These are phyloP conservation scores for Cheilosia urbana DNA, from an alignment of 2,888 invertebrate species.

Conservation along the genomic window DNA sequence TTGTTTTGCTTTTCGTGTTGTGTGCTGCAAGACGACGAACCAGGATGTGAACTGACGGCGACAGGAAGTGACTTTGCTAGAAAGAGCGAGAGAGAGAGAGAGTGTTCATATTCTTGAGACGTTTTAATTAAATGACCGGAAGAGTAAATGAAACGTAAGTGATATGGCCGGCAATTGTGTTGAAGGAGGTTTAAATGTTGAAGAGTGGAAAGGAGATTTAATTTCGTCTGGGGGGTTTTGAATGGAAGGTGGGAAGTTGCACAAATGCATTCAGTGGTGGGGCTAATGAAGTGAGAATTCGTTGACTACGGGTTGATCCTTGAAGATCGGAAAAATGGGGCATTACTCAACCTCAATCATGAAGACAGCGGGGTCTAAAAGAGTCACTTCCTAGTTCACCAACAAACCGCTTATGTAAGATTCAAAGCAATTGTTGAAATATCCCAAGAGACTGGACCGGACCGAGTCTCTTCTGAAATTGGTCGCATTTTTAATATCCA, in stretches of 20 bases:
- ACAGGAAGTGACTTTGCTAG: slow-evolving; percentile 59
- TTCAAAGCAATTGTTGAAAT: neutral
- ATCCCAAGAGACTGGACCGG: neutral
- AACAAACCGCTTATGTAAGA: neutral
- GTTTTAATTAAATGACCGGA: slow-evolving; percentile 72
- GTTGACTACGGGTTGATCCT: too few species aligned
- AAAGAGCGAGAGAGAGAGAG: neutral
- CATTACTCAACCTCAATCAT: too few species aligned
- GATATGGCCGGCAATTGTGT: slow-evolving; percentile 39
- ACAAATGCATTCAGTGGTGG: too few species aligned
- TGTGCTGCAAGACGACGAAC: slow-evolving; percentile 9
- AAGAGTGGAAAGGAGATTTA: neutral
- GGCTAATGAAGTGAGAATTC: too few species aligned
- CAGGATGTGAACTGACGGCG: slow-evolving; percentile 51
- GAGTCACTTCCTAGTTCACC: too few species aligned
- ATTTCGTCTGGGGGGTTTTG: neutral
- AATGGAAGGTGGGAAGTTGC: neutral
- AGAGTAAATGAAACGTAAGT: slow-evolving; percentile 63
- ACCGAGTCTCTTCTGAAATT: neutral
- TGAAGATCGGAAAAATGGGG: too few species aligned
- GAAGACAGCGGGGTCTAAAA: too few species aligned
- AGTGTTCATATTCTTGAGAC: slow-evolving; percentile 63
- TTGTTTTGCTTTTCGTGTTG: slow-evolving; percentile 39
- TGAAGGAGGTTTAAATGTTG: slow-evolving; percentile 10
- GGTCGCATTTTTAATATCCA: too few species aligned